A percentile compares a stretch with the other conserved stretches of the same genome.
phyloP scores from a whole-genome alignment of 2,113 vertebrate genomes.

The Cochlearius cochlearius region DNA sequence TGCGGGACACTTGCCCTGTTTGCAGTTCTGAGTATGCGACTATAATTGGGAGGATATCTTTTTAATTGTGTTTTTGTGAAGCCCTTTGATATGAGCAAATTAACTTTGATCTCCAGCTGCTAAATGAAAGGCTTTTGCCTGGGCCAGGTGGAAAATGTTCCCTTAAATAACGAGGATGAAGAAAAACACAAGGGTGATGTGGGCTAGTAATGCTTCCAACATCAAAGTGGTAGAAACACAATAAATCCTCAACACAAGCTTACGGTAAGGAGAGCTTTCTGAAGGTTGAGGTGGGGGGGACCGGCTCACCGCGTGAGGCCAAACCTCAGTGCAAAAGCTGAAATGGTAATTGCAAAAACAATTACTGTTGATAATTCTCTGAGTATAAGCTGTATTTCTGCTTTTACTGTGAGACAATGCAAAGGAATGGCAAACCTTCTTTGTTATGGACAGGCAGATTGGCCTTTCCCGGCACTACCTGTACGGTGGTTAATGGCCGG shows the following conservation, averaged over 20 bases:
- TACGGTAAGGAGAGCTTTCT: neutral
- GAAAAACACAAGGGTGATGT: neutral
- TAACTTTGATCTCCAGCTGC: neutral
- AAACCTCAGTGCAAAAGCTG: neutral
- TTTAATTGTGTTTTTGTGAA: neutral
- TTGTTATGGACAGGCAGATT: neutral
- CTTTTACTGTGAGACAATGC: neutral
- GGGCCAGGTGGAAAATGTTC: neutral
- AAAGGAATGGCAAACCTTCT: neutral
- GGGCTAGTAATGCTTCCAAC: neutral
- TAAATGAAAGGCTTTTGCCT: neutral
- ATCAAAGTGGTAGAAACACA: neutral
- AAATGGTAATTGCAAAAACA: neutral
- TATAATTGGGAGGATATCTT: neutral
- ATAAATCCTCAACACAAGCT: neutral
- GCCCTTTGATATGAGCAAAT: neutral
- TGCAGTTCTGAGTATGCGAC: neutral
- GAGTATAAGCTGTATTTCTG: neutral
- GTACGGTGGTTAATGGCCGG: neutral
- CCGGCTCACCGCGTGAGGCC: neutral
- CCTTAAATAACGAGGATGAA: neutral
- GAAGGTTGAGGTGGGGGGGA: accelerated
- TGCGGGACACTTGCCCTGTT: neutral
- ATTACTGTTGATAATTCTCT: neutral
- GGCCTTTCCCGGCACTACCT: neutral